Conservation (phyloP, 2,797 vertebrate genomes). For the Schizopygopsis pylzovi region DNA sequence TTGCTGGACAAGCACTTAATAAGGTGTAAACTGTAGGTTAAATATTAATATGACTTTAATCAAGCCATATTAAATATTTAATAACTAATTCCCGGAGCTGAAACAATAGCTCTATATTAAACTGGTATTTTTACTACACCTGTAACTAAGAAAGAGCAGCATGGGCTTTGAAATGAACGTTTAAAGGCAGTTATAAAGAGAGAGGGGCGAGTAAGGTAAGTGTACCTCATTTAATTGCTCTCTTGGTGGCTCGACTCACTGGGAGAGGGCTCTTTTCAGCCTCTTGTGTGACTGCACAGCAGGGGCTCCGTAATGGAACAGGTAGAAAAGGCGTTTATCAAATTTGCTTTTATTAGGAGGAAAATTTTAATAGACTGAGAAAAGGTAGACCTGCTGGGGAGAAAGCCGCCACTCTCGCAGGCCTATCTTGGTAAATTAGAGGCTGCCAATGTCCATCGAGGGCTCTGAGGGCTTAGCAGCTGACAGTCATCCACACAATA, state of each 20-base stretch:
- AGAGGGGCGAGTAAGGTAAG: slow-evolving; percentile 58
- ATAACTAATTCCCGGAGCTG: too few species aligned
- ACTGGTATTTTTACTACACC: too few species aligned
- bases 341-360: slow-evolving; percentile 65
- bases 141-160: slow-evolving; percentile 55
- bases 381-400: slow-evolving; percentile 64
- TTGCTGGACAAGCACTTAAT: too few species aligned
- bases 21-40: too few species aligned
- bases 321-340: slow-evolving; percentile 67
- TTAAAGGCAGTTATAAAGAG: slow-evolving; percentile 47
- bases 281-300: slow-evolving; percentile 63
- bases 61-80: too few species aligned
- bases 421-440: slow-evolving; percentile 61
- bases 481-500: slow-evolving; percentile 53
- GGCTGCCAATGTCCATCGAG: slow-evolving; percentile 60
- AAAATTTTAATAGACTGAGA: slow-evolving; percentile 63
- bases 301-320: slow-evolving; percentile 63
- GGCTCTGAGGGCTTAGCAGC: slow-evolving; percentile 45
- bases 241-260: slow-evolving; percentile 58
- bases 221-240: slow-evolving; percentile 66
- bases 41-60: too few species aligned
- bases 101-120: too few species aligned
- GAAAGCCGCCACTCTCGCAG: slow-evolving; percentile 57
- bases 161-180: slow-evolving; percentile 43
- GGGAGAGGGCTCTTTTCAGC: slow-evolving; percentile 61